A percentile compares a stretch with the other conserved stretches of the same genome.
Evolutionary conservation across 2,888 invertebrate genomes (phyloP).

Genomic region (Erynnis tages): DNA sequence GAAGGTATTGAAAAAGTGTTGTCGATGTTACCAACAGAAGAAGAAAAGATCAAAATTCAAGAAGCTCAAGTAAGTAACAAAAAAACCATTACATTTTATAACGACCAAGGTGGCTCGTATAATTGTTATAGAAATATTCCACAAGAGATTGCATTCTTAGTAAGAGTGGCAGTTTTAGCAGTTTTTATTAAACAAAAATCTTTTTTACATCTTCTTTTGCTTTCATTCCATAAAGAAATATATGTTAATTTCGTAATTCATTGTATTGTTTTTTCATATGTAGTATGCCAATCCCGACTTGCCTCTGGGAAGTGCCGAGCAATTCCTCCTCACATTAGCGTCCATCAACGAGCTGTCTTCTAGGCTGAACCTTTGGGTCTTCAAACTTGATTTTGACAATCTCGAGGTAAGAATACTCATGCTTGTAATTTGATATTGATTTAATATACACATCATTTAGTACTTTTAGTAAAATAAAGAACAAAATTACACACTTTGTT

Average conservation of each 20-base stretch:
- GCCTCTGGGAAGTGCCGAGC: constrained; percentile 97
- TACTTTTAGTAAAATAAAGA: no score
- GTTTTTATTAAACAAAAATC: no score
- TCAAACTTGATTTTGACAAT: constrained; percentile 98
- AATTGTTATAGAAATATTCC: no score
- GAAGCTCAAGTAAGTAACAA: constrained; percentile 88
- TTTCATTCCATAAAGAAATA: no score
- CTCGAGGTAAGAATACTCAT: constrained; percentile 93
- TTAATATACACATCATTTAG: no score
- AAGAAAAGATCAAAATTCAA: constrained; percentile 97
- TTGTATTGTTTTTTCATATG: constrained; percentile 41
- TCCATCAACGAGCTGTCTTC: constrained; percentile 97
- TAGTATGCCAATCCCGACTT: constrained; percentile 93
- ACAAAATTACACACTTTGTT: no score
- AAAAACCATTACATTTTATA: neutral
- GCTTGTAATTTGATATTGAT: no score
- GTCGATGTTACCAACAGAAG: constrained; percentile 98
- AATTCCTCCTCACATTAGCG: constrained; percentile 97
- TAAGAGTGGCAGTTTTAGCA: no score
- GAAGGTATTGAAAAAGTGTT: constrained; percentile 99
- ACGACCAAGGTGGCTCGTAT: no score
- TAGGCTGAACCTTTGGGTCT: constrained; percentile 97
- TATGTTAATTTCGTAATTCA: no score
- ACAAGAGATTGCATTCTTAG: no score
- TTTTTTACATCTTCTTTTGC: no score